Base-by-base conservation (phyloP, 1,140 invertebrate genomes). In the Antheraea pernyi region DNA sequence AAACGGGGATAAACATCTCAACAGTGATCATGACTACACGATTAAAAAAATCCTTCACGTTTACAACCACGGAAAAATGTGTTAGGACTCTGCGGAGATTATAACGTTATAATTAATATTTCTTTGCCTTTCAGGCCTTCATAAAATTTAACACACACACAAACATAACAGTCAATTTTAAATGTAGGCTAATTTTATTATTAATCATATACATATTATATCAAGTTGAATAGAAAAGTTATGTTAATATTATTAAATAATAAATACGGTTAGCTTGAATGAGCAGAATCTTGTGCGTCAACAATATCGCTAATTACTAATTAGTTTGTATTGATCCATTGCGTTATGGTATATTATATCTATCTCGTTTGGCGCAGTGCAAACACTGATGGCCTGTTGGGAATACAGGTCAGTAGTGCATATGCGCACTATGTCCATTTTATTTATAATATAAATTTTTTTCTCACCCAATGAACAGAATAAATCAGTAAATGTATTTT, bases 251-350 rank as follows among this genome's bases (percentile, higher is more conserved):
- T 42, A 11, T 0, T 42, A 1, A 11, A 42, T 42, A 42, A 42
- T 11, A 11, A 30, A 30, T 30, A 30, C 22, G 22, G 4, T 30
- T 30, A 42, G 39, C 39, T 42, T 42, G 39, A 42, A 42, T 7
- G 39, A 42, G 39, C 4, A 30, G 4, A 30, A 30, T 30, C 22
- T 30, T 30, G 22, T 30, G 22, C 22, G 22, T 30, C 1, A 30
- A 30, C 22, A 30, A 30, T 30, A 30, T 30, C 22, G 22, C 22
- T 30, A 30, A 30, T 30, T 30, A 30, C 68, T 88, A 88, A 90
- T 88, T 88, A 81, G 87, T 69, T 80, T 80, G 79, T 89, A 91
- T 89, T 85, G 86, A 91, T 88, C 87, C 80, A 73, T 79, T 37
- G 39, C 42, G 11, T 37, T 36, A 30, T 30, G 22, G 18, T 19